These are phyloP conservation scores for Stenolophus ochropezus DNA, from an alignment of 2,888 invertebrate species.

Conservation along the genomic window DNA sequence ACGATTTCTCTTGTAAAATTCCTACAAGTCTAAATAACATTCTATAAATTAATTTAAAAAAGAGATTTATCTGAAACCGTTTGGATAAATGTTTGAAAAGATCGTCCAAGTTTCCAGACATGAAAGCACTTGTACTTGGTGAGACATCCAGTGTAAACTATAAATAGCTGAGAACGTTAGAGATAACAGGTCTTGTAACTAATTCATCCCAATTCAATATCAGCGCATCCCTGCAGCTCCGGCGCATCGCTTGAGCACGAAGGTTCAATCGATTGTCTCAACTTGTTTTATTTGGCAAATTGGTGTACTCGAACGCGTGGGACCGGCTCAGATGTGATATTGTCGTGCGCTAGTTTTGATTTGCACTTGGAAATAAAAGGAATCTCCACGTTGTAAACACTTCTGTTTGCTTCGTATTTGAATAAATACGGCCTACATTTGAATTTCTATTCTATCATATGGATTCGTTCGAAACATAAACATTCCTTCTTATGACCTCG, in stretches of 20 bases:
- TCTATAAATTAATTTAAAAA: too few relatives aligned
- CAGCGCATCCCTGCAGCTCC: background rate
- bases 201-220: constrained; percentile 3
- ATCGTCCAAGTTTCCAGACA: too few relatives aligned
- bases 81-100: too few relatives aligned
- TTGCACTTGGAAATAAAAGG: constrained; percentile 12
- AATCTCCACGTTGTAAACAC: background rate
- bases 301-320: constrained; percentile 1
- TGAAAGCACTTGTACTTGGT: too few relatives aligned
- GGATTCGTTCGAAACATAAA: background rate
- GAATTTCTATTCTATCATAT: background rate
- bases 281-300: constrained; percentile 9
- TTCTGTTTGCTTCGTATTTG: constrained; percentile 1
- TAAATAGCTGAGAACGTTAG: too few relatives aligned
- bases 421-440: constrained; percentile 8
- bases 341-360: constrained; percentile 8
- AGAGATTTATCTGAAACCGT: too few relatives aligned
- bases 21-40: too few relatives aligned
- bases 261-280: constrained; percentile 10
- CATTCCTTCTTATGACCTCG: background rate
- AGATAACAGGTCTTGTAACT: too few relatives aligned
- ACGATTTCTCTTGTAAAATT: too few relatives aligned
- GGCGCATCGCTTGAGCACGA: constrained; percentile 8
- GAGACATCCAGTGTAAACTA: too few relatives aligned
- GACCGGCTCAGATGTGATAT: background rate